Base-by-base conservation (phyloP, 2,113 vertebrate genomes). In the Spermophilus dauricus region DNA sequence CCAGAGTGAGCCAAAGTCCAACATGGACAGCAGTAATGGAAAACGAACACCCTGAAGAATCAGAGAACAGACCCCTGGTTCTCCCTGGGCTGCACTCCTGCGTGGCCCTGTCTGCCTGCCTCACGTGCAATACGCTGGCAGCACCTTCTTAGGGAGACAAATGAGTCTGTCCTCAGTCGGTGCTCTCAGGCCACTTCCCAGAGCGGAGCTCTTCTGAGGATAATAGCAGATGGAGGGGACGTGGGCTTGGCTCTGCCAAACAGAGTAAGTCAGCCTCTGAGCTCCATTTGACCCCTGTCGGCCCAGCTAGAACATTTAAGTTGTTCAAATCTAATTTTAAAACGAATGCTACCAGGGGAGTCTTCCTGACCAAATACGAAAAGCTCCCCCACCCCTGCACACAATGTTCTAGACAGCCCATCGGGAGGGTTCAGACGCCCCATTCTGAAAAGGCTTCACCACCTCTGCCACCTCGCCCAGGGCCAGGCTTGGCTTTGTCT, bases 161-260 rank as follows among this genome's bases (percentile, higher is more conserved):
- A 8, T 58, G 18, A 11, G 10, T 5, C 0, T 61, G 20, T 53
- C 76, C 61, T n/a, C 20, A 4, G 8, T 73, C 51, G 77, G 67
- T 85, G 65, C 94, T 10, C 45, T 84, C 94, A 89, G 83, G 95
- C 83, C 88, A 82, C 94, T 96, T 97, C 91, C 98, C 95, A 91
- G 96, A 98, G 97, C 96, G 95, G 94, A 92, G 96, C 90, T 93
- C 17, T 96, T 94, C 58, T 84, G 92, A 97, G 94, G 93, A 93
- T 91, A 96, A 97, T 87, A 92, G 89, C 67, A 0, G 12, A 24
- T 22, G 65, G 20, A 93, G 96, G 30, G 39, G 91, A 86, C 92
- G 87, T 78, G 7, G 61, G 61, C 61, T 28, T 94, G 80, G 88
- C 76, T 96, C 94, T 89, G 80, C 86, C 97, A 1, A 97, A 95